Evolutionary conservation across 1,140 invertebrate species (phyloP).

Genomic region (Pseudomyrmex gracilis): DNA sequence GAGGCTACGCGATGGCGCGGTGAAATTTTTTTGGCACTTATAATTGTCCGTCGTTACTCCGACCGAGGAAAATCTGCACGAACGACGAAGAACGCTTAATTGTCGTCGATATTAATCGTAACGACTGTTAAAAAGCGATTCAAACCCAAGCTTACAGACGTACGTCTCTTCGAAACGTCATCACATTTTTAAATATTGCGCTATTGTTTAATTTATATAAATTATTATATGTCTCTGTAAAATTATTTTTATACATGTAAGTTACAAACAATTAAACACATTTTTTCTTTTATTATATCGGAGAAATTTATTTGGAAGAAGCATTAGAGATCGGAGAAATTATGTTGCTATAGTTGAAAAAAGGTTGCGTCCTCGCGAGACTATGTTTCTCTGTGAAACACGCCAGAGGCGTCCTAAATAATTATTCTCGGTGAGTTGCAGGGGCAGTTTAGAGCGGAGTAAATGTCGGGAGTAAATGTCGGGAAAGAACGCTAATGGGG

Average conservation of each 20-base stretch:
- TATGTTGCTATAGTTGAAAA: neutral
- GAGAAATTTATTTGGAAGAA: too few relatives aligned
- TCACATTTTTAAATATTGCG: too few relatives aligned
- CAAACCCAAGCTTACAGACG: neutral
- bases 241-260: too few relatives aligned
- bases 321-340: conserved; percentile 31
- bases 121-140: neutral
- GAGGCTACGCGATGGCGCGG: neutral
- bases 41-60: neutral
- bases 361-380: neutral
- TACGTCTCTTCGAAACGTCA: neutral
- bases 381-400: conserved; percentile 38
- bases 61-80: neutral
- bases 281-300: too few relatives aligned
- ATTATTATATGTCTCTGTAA: too few relatives aligned
- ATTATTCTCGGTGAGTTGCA: conserved; percentile 47
- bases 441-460: conserved; percentile 25
- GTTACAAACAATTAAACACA: too few relatives aligned
- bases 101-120: neutral
- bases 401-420: conserved; percentile 24
- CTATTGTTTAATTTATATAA: too few relatives aligned
- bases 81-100: neutral
- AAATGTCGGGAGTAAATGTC: conserved; percentile 37
- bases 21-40: conserved; percentile 8
- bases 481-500: conserved; percentile 64